phyloP scores from a whole-genome alignment of 2,888 invertebrate species.

The Brenthis daphne region DNA sequence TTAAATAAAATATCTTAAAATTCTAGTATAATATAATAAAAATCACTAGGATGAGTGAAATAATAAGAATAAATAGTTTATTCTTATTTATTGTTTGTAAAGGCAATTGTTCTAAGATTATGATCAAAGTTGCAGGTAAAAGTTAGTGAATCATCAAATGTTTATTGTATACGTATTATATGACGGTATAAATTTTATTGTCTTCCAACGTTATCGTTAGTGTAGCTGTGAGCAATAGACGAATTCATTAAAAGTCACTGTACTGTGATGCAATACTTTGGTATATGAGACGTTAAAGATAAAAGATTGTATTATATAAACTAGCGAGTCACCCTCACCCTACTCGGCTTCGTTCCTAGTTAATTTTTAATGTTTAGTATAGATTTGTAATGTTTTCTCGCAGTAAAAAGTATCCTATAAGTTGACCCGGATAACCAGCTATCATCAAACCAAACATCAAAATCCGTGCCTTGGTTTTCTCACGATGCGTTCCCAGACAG shows the following conservation, averaged over 20 bases:
- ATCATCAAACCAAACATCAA: too few species aligned
- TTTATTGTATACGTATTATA: background rate
- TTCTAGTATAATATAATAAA: too few species aligned
- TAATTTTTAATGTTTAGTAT: too few species aligned
- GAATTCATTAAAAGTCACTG: conserved; percentile 16
- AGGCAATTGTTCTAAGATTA: background rate
- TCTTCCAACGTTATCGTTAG: conserved; percentile 5
- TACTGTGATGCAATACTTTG: conserved; percentile 3
- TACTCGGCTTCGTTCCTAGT: too few species aligned
- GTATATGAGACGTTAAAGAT: background rate
- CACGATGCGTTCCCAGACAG: too few species aligned
- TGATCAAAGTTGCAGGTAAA: background rate
- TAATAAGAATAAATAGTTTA: background rate
- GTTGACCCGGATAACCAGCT: too few species aligned
- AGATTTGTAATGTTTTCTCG: too few species aligned
- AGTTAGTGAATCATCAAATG: background rate
- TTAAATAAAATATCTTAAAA: too few species aligned
- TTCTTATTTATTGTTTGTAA: background rate
- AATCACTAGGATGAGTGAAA: too few species aligned
- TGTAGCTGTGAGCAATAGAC: conserved; percentile 13
- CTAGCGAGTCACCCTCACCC: too few species aligned
- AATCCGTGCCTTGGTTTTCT: too few species aligned
- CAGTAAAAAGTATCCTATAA: too few species aligned
- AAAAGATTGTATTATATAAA: background rate
- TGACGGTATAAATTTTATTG: conserved; percentile 17